These are phyloP conservation scores for Lagodon rhomboides DNA, from an alignment of 2,797 vertebrate species.

Conservation along the genomic window DNA sequence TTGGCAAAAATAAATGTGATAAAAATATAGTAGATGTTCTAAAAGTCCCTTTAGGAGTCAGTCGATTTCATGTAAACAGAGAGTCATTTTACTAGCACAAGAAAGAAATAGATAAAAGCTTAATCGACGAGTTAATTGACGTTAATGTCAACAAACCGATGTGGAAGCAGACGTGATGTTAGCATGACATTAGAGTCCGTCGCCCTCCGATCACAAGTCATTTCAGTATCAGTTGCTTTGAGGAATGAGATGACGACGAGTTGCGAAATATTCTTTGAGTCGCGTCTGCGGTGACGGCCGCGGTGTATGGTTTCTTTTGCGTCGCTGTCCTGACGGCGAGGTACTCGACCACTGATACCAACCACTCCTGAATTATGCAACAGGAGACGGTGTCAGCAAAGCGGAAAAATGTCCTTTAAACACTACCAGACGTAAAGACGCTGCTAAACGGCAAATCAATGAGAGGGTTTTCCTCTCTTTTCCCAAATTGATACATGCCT, in stretches of 20 bases:
- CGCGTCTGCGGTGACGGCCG: not conserved
- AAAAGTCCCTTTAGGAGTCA: slow-evolving; percentile 32
- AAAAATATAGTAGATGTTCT: not conserved
- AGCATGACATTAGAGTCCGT: slow-evolving; percentile 37
- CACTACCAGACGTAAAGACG: slow-evolving; percentile 1
- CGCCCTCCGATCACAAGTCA: slow-evolving; percentile 28
- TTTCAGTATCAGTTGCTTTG: slow-evolving; percentile 38
- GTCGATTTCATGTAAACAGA: not conserved
- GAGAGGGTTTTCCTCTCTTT: slow-evolving; percentile 23
- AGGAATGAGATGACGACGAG: slow-evolving; percentile 27
- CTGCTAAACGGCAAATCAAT: slow-evolving; percentile 39
- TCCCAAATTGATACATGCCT: slow-evolving; percentile 49
- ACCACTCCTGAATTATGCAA: slow-evolving; percentile 73
- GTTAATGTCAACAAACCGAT: slow-evolving; percentile 19
- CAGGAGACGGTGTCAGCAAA: slow-evolving; percentile 45
- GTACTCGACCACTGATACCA: slow-evolving; percentile 30
- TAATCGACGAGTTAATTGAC: not conserved
- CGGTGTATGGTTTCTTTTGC: slow-evolving; percentile 26
- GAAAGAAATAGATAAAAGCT: not conserved
- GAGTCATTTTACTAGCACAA: slow-evolving; percentile 39
- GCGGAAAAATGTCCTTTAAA: slow-evolving; percentile 36
- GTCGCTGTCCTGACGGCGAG: slow-evolving; percentile 4
- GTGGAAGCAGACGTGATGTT: slow-evolving; percentile 31
- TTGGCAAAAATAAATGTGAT: not conserved
- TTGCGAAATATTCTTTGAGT: slow-evolving; percentile 26